Evolutionary conservation across 1,140 invertebrate genomes (phyloP).

Genomic region (Lethocerus indicus): DNA sequence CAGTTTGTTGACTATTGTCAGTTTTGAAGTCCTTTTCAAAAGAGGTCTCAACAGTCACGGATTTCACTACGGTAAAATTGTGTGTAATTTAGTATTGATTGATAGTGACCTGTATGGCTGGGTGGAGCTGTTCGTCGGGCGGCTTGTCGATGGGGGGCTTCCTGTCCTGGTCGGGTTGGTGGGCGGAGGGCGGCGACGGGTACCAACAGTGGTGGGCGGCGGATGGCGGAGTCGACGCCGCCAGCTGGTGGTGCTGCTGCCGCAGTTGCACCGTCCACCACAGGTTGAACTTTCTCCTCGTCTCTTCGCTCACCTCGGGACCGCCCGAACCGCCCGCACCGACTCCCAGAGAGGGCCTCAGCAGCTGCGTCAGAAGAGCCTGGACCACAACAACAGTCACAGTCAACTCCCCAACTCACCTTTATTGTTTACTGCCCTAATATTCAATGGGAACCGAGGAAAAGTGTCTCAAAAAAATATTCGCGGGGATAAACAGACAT

Average conservation of each 20-base stretch:
- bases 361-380: conserved; percentile 54
- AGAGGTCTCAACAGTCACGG: no score
- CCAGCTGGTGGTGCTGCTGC: conserved; percentile 12
- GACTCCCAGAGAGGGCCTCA: no score
- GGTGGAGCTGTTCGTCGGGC: conserved; percentile 16
- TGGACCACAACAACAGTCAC: conserved; percentile 26
- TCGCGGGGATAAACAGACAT: no score
- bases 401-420: no score
- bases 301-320: conserved; percentile 25
- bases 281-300: conserved; percentile 17
- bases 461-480: no score
- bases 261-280: conserved; percentile 19
- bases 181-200: conserved; percentile 13
- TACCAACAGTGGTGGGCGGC: conserved; percentile 15
- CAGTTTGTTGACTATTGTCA: no score
- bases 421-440: no score
- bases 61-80: background rate
- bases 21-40: no score
- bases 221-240: no score
- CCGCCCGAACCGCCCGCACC: conserved; percentile 42
- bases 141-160: conserved; percentile 7
- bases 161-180: background rate
- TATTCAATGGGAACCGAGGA: no score
- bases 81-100: background rate
- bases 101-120: conserved; percentile 17